phyloP scores from a whole-genome alignment of 2,113 vertebrate species.

The Crocuta crocuta region DNA sequence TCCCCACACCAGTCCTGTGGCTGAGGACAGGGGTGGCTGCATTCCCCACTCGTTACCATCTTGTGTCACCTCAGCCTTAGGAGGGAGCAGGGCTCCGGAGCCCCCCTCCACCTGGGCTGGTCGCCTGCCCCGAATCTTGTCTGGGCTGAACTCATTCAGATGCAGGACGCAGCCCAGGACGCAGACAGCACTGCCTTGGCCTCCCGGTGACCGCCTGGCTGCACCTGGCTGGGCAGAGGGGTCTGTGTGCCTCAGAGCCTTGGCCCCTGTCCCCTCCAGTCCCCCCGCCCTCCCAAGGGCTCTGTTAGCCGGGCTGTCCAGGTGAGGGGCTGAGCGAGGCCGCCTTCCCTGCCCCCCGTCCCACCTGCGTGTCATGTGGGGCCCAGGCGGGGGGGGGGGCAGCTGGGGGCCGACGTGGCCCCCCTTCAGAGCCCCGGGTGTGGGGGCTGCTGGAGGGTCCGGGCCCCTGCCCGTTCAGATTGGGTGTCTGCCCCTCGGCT shows the following conservation, averaged over 20 bases:
- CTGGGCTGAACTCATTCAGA: constrained; percentile 89
- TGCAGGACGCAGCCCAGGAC: constrained; percentile 88
- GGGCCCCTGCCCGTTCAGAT: accelerated
- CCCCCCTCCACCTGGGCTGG: neutral
- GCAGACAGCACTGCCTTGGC: constrained; percentile 91
- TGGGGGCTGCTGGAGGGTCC: neutral
- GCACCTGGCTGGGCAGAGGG: neutral
- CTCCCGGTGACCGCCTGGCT: constrained; percentile 82
- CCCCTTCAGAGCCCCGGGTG: neutral
- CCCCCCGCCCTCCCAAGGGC: neutral
- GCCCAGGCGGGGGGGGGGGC: neutral
- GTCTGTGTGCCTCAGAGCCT: neutral
- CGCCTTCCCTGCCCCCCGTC: neutral
- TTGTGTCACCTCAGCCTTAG: neutral
- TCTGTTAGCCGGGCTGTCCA: no score
- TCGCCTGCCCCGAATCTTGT: neutral
- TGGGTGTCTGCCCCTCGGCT: neutral
- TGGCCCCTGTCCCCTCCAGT: neutral
- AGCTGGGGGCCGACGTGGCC: neutral
- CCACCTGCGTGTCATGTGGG: neutral
- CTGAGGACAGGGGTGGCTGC: neutral
- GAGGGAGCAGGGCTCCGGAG: neutral
- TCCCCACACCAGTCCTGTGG: neutral
- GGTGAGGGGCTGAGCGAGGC: neutral
- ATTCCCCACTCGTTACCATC: accelerated